A percentile compares a stretch with the other conserved stretches of the same genome.
Evolutionary conservation across 2,888 invertebrate genomes (phyloP).

Genomic region (Dasysyrphus albostriatus): DNA sequence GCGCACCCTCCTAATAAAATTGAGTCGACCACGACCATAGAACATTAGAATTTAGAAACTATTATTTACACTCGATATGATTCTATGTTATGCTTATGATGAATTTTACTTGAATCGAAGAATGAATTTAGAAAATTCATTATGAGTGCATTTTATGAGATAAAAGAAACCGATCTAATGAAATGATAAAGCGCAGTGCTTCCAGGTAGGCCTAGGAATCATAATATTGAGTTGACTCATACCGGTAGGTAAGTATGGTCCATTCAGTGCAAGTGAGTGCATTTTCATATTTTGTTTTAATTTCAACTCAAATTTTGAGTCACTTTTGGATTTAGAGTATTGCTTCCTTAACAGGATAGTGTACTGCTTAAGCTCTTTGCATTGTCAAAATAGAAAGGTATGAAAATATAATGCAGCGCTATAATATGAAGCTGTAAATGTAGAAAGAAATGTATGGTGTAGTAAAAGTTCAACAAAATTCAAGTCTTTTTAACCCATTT

Average conservation of each 20-base stretch:
- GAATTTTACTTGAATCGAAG: conserved; percentile 9
- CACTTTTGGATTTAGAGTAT: neutral
- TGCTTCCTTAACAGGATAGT: no score
- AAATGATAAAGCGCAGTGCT: neutral
- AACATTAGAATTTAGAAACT: conserved; percentile 68
- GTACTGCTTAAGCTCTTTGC: no score
- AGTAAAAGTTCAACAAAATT: no score
- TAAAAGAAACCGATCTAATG: neutral
- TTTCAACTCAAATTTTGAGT: neutral
- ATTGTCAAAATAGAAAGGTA: no score
- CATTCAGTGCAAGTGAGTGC: conserved; percentile 35
- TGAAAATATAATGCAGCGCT: no score
- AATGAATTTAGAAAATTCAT: conserved; percentile 50
- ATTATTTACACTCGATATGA: conserved; percentile 45
- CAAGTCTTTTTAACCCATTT: no score
- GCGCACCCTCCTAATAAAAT: conserved; percentile 51
- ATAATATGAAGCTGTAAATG: no score
- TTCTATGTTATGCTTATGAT: neutral
- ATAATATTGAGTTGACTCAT: neutral
- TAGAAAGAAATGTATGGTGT: no score
- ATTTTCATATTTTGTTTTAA: neutral
- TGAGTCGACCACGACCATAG: conserved; percentile 56
- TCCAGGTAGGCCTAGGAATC: conserved; percentile 41
- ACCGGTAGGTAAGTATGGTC: conserved; percentile 15
- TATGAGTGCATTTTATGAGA: conserved; percentile 48